Conservation (phyloP, 2,797 vertebrate species). For the Microhierax caerulescens region DNA sequence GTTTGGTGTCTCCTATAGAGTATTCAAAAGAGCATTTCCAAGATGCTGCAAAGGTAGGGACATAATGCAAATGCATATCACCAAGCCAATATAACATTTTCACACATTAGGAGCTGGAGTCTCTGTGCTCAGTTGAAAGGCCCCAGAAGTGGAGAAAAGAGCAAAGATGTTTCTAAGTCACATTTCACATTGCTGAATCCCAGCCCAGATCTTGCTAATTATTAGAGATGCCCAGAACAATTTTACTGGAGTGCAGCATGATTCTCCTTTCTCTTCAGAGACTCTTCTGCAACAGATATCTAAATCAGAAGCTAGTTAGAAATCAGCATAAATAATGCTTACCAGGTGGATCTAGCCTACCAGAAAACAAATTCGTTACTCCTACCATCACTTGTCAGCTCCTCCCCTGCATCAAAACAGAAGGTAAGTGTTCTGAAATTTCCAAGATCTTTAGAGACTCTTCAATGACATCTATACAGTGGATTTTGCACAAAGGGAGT, state of each 20-base stretch:
- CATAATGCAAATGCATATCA: not conserved
- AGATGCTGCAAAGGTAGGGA: not conserved
- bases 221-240: not conserved
- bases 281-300: not conserved
- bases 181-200: not conserved
- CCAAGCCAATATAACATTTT: not conserved
- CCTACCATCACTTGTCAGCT: not conserved
- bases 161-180: not conserved
- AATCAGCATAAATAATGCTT: not conserved
- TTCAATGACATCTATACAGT: not conserved
- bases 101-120: accelerated
- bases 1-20: not conserved
- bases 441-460: not conserved
- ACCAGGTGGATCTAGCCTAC: not conserved
- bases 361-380: not conserved
- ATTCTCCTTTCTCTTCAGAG: not conserved
- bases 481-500: not conserved
- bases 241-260: not conserved
- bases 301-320: not conserved
- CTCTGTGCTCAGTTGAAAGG: not conserved
- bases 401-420: not conserved
- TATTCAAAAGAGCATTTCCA: not conserved
- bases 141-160: not conserved
- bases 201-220: not conserved
- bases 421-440: not conserved